These are phyloP conservation scores for Mixornis gularis DNA, from an alignment of 2,113 vertebrate genomes.

Conservation along the genomic window DNA sequence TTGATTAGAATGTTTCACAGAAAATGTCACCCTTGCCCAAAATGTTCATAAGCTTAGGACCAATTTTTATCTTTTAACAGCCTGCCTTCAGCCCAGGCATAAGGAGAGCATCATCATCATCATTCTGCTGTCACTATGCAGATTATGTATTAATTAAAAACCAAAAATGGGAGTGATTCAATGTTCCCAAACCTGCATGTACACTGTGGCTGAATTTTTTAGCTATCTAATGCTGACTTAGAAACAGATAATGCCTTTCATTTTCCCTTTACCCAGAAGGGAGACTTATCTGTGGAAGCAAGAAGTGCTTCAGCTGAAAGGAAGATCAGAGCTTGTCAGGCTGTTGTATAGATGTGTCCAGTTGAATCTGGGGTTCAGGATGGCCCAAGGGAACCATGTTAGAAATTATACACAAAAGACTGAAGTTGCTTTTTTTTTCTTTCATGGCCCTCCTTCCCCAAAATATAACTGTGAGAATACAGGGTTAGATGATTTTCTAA, in stretches of 20 bases:
- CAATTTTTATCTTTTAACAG: not conserved
- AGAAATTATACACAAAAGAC: not conserved
- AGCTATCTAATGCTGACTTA: not conserved
- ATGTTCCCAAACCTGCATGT: not conserved
- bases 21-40: not conserved
- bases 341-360: not conserved
- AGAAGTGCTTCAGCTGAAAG: not conserved
- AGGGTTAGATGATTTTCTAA: not conserved
- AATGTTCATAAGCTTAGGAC: not conserved
- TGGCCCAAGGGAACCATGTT: not conserved
- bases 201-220: not conserved
- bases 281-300: not conserved
- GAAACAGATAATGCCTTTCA: accelerated
- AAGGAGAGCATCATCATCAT: not conserved
- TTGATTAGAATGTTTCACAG: not conserved
- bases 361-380: not conserved
- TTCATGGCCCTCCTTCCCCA: not conserved
- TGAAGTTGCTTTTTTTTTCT: not conserved
- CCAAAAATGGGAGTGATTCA: not conserved
- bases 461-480: not conserved
- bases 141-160: not conserved
- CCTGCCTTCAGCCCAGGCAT: not conserved
- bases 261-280: not conserved
- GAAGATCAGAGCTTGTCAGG: not conserved
- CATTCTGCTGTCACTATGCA: not conserved